Base-by-base conservation (phyloP, 2,888 invertebrate species). In the Lasioglossum morio region DNA sequence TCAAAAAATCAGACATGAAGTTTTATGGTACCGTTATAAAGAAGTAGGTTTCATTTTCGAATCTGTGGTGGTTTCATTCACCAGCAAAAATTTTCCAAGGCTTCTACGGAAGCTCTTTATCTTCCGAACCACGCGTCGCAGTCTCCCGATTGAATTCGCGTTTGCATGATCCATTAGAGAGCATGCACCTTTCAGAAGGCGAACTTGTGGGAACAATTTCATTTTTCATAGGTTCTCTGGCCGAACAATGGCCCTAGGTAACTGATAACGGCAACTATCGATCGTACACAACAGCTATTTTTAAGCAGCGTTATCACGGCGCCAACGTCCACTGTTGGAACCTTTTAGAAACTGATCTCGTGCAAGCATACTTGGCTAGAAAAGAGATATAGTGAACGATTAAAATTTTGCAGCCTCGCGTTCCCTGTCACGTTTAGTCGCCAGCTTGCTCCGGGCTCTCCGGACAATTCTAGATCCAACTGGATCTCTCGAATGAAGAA, bases 251-350 rank as follows among this genome's bases (percentile, higher is more conserved):
- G 63, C 43, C 57, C 43, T 37, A 57, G 30, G 40, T 70, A 74
- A 66, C 83, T 80, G 84, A 88, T 88, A 88, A 82, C 73, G 46
- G 69, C 48, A 63, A 74, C 69, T 82, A 88, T 88, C 82, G 88
- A 88, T 87, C 82, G 74, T 37, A 34, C 60, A 57, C 57, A 66
- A 60, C 69, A 74, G 76, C 70, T 88, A 88, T 81, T 86, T 86
- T 86, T 81, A 77, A 53, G n/a, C 63, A 43, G 53, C 66, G 79
- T 78, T 88, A 85, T 88, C 87, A 78, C 87, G 77, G 57, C 60
- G 77, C 60, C 75, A n/a, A 53, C 46, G 63, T 30, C 63, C 30
- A 19, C 60, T 70, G n/a, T 75, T 79, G 60, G 1, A 12, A 73
- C 78, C 70, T 10, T 27, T 5, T 66, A 72, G 19, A n/a, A 70